Evolutionary conservation across 1,140 invertebrate genomes (phyloP), one percentile per base, ranked within the genome.

Genomic region (Bombus waltoni): DNA sequence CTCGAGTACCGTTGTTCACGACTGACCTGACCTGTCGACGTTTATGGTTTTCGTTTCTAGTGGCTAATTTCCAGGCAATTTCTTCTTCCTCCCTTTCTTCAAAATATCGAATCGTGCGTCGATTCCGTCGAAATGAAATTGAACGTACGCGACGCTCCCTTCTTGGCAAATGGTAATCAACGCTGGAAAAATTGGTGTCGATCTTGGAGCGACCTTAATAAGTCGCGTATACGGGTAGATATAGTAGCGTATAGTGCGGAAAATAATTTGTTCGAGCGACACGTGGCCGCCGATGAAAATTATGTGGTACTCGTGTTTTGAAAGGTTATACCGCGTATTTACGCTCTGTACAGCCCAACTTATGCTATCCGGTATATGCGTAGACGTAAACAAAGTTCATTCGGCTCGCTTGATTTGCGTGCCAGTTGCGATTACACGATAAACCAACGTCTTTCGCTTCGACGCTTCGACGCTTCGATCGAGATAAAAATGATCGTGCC

Each of bases 191-290:
- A 81, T 81, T 81, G 35, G 18, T 35, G 83, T 74, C 77, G 57
- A 85, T 73, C 35, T 32, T 32, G 32, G 71, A 47, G 35, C 71
- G 68, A 8, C 78, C 83, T 85, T 68, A 81, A 81, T 81, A 66
- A 66, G 57, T 35, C 42, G 32, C 25, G 76, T 15, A 22, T 66
- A 83, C 66, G 66, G 32, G 25, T 35, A 32, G 13, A 53, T 38
- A n/a, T n/a, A n/a, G n/a, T n/a, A n/a, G n/a, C n/a, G n/a, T n/a
- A n/a, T n/a, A 25, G n/a, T 42, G 35, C 28, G 38, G 42, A 28
- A 53, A 81, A 81, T 32, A 15, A 44, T 72, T 66, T 28, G 40
- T 22, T 53, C 22, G 32, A 62, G 22, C 6, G 57, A 18, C 83
- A 73, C 70, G 83, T 80, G 53, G 32, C 2, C 11, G 10, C 57